Percentiles rank a stretch among this genome's conserved stretches.
Evolutionary conservation across 2,888 invertebrate genomes (phyloP).

Genomic region (Pyrrhia umbra): DNA sequence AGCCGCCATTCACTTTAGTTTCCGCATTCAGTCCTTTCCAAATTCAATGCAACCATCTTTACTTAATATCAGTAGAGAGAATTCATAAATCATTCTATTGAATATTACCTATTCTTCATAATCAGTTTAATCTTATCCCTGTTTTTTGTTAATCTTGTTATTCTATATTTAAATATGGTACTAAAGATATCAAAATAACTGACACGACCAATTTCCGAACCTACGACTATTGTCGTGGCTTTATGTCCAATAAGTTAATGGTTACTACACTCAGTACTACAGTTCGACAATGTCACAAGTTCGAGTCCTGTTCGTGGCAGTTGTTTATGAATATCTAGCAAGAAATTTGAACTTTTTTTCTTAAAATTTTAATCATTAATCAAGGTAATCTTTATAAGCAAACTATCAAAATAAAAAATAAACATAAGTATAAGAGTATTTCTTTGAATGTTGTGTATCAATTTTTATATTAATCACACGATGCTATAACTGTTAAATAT

Average conservation of each 20-base stretch:
- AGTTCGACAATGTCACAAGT: not conserved
- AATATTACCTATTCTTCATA: no score
- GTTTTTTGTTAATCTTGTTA: not conserved
- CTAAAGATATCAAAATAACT: no score
- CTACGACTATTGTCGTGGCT: no score
- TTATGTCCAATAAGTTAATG: no score
- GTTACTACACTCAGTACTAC: no score
- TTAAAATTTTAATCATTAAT: no score
- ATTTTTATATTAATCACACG: not conserved
- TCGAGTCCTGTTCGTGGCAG: not conserved
- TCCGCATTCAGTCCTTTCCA: slow-evolving; percentile 25
- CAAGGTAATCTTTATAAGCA: no score
- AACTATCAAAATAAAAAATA: not conserved
- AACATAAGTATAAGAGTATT: not conserved
- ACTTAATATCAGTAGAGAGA: not conserved
- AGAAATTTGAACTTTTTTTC: not conserved
- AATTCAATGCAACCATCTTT: slow-evolving; percentile 5
- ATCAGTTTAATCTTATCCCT: no score
- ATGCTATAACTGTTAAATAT: not conserved
- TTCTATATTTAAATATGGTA: not conserved
- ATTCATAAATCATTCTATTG: not conserved
- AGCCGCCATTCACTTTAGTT: slow-evolving; percentile 35
- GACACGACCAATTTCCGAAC: no score
- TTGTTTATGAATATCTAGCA: not conserved
- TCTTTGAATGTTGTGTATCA: not conserved